Percentiles rank a stretch among this genome's conserved stretches.
phyloP scores from a whole-genome alignment of 2,797 vertebrate genomes.

The Tokudaia muenninki region DNA sequence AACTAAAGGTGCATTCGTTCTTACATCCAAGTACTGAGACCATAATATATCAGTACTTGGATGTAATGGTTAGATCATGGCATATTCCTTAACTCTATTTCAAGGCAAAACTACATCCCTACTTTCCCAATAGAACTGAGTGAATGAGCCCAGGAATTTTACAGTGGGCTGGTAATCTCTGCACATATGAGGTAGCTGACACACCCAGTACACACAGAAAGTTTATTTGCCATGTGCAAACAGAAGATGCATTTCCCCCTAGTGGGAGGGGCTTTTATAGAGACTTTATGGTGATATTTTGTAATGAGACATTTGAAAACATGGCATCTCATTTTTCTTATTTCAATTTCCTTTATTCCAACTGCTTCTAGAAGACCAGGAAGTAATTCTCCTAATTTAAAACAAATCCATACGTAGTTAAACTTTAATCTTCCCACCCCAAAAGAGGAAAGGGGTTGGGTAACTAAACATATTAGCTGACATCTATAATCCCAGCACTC shows the following conservation, averaged over 20 bases:
- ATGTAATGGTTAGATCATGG: neutral
- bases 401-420: slow-evolving; percentile 60
- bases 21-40: neutral
- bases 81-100: neutral
- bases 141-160: slow-evolving; percentile 57
- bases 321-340: slow-evolving; percentile 50
- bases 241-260: neutral
- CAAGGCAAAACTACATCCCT: neutral
- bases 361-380: slow-evolving; percentile 60
- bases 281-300: neutral
- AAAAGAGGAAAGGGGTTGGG: neutral
- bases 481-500: neutral
- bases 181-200: slow-evolving; percentile 7
- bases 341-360: slow-evolving; percentile 67
- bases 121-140: too few relatives aligned
- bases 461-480: neutral
- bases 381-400: slow-evolving; percentile 70
- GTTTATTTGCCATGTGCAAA: slow-evolving; percentile 37
- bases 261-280: neutral
- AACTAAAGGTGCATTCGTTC: slow-evolving; percentile 14
- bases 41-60: too few relatives aligned
- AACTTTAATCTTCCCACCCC: slow-evolving; percentile 51
- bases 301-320: slow-evolving; percentile 55
- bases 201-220: neutral
- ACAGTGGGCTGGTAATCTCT: neutral